Evolutionary conservation across 1,140 invertebrate genomes (phyloP).

Genomic region (Leptopilina boulardi): DNA sequence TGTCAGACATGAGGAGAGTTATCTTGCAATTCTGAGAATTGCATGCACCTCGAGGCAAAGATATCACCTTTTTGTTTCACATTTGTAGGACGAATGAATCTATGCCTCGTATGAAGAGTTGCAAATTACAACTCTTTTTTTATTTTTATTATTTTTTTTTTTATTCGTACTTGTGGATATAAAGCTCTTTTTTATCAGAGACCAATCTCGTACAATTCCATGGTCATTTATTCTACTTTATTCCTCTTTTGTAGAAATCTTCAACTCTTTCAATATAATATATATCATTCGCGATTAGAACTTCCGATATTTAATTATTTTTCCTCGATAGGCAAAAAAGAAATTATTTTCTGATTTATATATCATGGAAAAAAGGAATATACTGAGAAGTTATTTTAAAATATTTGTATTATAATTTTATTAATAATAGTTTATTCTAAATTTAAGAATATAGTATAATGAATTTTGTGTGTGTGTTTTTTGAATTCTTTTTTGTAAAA

Average conservation of each 20-base stretch:
- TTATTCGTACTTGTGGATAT: conserved; percentile 21
- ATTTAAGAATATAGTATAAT: too few relatives aligned
- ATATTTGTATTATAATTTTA: too few relatives aligned
- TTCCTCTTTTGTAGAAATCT: conserved; percentile 10
- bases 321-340: background rate
- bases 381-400: too few relatives aligned
- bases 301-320: background rate
- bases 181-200: conserved; percentile 24
- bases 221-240: conserved; percentile 14
- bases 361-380: too few relatives aligned
- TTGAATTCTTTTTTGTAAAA: background rate
- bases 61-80: conserved; percentile 12
- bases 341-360: too few relatives aligned
- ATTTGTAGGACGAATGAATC: conserved; percentile 29
- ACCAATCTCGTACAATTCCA: conserved; percentile 22
- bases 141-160: background rate
- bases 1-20: conserved; percentile 41
- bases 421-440: too few relatives aligned
- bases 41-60: conserved; percentile 20
- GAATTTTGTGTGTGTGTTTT: too few relatives aligned
- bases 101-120: conserved; percentile 23
- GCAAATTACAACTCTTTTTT: conserved; percentile 9
- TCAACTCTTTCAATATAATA: too few relatives aligned
- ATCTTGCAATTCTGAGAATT: conserved; percentile 48
- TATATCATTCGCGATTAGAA: too few relatives aligned